Evolutionary conservation across 1,140 invertebrate genomes (phyloP).

Genomic region (Drosophila setifemur): DNA sequence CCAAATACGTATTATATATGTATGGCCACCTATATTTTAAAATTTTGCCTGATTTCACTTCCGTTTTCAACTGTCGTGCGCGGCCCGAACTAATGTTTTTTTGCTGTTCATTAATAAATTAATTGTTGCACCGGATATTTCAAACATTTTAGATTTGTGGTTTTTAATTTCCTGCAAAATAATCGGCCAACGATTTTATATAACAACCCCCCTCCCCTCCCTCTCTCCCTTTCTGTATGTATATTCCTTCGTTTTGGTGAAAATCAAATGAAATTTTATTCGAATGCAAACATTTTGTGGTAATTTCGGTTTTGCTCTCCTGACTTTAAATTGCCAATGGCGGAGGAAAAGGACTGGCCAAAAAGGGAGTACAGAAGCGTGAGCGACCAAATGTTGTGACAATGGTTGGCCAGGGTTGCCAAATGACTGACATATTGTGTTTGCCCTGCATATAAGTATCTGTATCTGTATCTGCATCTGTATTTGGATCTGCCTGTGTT

Average conservation of each 20-base stretch:
- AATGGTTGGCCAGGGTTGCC: slow-evolving; percentile 50
- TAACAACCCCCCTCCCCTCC: not conserved
- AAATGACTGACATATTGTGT: slow-evolving; percentile 63
- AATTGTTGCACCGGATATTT: slow-evolving; percentile 80
- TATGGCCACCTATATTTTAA: slow-evolving; percentile 3
- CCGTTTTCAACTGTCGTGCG: slow-evolving; percentile 43
- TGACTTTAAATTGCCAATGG: slow-evolving; percentile 55
- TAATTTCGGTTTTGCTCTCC: slow-evolving; percentile 44
- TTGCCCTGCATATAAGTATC: not conserved
- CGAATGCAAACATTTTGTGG: slow-evolving; percentile 70
- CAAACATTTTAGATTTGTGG: slow-evolving; percentile 81
- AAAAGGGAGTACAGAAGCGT: slow-evolving; percentile 9
- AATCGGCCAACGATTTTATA: slow-evolving; percentile 59
- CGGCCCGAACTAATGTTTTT: slow-evolving; percentile 12
- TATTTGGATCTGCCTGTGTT: no score
- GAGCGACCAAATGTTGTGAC: slow-evolving; percentile 61
- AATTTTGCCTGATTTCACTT: slow-evolving; percentile 68
- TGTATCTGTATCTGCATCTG: slow-evolving; percentile 2
- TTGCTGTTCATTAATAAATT: slow-evolving; percentile 67
- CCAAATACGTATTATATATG: slow-evolving; percentile 31
- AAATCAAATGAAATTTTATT: slow-evolving; percentile 60
- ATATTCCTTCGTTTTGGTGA: not conserved
- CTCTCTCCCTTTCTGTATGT: not conserved
- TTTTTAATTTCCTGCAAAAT: slow-evolving; percentile 78
- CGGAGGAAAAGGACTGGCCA: not conserved